These are phyloP conservation scores for Oreochromis grahami DNA, from an alignment of 2,797 vertebrate species.

Conservation along the genomic window DNA sequence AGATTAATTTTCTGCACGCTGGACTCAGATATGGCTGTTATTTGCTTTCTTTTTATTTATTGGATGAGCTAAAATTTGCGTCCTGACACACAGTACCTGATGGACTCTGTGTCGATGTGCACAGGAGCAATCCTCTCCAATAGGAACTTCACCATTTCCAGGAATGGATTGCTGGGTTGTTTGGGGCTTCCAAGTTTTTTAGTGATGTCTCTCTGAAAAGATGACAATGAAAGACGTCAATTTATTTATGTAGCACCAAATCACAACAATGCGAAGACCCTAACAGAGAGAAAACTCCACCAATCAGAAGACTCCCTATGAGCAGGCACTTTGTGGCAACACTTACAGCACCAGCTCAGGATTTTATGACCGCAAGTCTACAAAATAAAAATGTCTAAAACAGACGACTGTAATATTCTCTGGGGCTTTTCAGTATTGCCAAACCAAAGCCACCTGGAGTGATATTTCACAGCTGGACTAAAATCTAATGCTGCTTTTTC, in stretches of 20 bases:
- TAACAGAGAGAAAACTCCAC: not conserved
- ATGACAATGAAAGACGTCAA: not conserved
- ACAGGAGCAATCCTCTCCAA: slow-evolving; percentile 96
- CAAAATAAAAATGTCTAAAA: not conserved
- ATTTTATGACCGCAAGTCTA: accelerated
- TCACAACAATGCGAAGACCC: not conserved
- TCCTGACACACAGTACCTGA: slow-evolving; percentile 73
- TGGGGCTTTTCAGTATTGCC: not conserved
- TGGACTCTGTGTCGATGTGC: slow-evolving; percentile 96
- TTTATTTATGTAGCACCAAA: not conserved
- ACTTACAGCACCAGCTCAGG: not conserved
- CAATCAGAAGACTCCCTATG: not conserved
- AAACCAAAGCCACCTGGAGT: not conserved
- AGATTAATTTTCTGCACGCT: not conserved
- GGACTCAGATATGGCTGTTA: not conserved
- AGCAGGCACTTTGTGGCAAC: not conserved
- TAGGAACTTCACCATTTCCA: slow-evolving; percentile 99
- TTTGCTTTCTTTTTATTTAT: not conserved
- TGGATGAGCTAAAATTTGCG: not conserved
- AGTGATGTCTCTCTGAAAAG: slow-evolving; percentile 90
- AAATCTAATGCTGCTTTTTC: not conserved
- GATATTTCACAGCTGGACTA: not conserved
- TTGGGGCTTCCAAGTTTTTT: slow-evolving; percentile 97
- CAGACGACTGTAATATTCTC: not conserved
- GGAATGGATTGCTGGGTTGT: slow-evolving; percentile 96